Evolutionary conservation across 2,113 vertebrate species (phyloP), one percentile per base, ranked within the genome.

Genomic region (Notarius lentiginosus): DNA sequence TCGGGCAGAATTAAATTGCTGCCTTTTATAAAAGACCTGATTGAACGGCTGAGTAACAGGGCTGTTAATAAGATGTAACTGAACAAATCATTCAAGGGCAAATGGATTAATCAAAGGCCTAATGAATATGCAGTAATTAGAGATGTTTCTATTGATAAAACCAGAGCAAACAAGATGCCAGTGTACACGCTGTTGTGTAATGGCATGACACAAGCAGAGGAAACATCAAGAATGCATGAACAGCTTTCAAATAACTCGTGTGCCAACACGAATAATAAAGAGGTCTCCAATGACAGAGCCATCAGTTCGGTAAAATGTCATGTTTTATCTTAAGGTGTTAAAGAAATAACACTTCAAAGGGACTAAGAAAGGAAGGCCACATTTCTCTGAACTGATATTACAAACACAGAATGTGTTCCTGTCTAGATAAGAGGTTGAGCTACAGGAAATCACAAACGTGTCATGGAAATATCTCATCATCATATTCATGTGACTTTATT

Each of bases 51-150:
- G 84, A 60, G 75, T 65, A 41, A 41, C 60, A 41, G 18, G 15
- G 73, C n/a, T 27, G 41, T 53, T 77, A 86, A 55, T 79, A 77
- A 76, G 72, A 77, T 27, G 79, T 47, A 60, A 82, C 73, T 65
- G 70, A 82, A 20, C 60, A 77, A 77, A 81, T 53, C 76, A 10
- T 5, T 70, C 51, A 70, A 86, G 30, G 61, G 70, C 72, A 83
- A 61, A 68, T 83, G 1, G n/a, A 86, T 61, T 34, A 70, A 88
- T 88, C 65, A 86, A 17, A 51, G 34, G 10, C 2, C 5, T 66
- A 63, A 82, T 83, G 63, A 84, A 83, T 83, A 72, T 83, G 60
- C 58, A 76, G 53, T 27, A 66, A 58, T 47, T 49, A 27, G 49
- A 77, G 72, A 66, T 85, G 60, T 27, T 65, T 30, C 82, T 51